Base-by-base conservation (phyloP, 2,113 vertebrate species). In the Mustela nigripes region DNA sequence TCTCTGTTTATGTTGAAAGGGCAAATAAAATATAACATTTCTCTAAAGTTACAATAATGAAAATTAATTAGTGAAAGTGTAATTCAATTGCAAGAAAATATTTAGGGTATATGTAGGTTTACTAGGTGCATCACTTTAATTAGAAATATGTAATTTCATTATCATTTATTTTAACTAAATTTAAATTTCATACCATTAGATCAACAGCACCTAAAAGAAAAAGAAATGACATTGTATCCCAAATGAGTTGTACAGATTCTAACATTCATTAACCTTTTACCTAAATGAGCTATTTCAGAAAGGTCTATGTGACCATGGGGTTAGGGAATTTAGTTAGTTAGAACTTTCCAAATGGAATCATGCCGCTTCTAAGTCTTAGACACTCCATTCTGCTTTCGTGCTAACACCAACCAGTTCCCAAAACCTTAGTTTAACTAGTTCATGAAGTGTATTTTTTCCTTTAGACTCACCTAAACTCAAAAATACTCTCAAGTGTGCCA, bases 21-120 rank as follows among this genome's bases (percentile, higher is more conserved):
- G 85, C 22, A 95, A 98, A 97, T 97, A 95, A 98, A 98, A 98
- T 98, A 94, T 19, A 42, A n/a, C 89, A 58, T 97, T 79, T 97
- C 50, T 94, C 93, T 97, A 97, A 90, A 73, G 36, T 97, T 91
- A 56, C 45, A 76, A 94, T 91, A 93, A 97, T 83, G 89, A 92
- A 98, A 98, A 95, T 71, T 97, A 97, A 97, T 94, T 91, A 91
- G 96, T 88, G 80, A 93, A 98, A 98, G 14, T 83, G 16, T 94
- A 97, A 87, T 96, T 93, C 67, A 97, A 65, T 31, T 63, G 2
- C n/a, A 90, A 94, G 69, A 97, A 82, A 69, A 92, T 36, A 83
- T 89, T 92, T 90, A 11, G 80, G 53, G 71, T 63, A 87, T 95
- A 58, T 31, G 11, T 82, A 92, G 31, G 15, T 74, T 91, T 97